These are phyloP conservation scores for Phenganax subtilis DNA, from an alignment of 92 coral and sea anemone genomes.

Conservation along the genomic window DNA sequence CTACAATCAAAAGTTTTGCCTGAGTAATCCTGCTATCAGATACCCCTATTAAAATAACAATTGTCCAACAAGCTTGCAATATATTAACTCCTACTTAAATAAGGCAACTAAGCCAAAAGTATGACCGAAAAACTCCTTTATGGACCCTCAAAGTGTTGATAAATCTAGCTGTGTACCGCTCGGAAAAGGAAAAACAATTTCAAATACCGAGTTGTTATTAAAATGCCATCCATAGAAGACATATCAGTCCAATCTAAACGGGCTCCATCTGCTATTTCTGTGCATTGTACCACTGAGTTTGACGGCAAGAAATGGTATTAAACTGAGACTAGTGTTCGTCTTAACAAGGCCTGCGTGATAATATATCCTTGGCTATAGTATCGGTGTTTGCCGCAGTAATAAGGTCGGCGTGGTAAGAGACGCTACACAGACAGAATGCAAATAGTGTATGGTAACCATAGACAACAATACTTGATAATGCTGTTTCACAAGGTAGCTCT, in stretches of 20 bases:
- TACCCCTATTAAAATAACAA: slow-evolving; percentile 21
- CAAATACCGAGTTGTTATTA: slow-evolving; percentile 11
- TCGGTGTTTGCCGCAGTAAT: background rate
- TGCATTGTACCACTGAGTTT: background rate
- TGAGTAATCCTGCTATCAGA: slow-evolving; percentile 8
- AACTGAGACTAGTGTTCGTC: background rate
- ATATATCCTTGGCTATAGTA: background rate
- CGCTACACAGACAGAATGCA: slow-evolving; percentile 11
- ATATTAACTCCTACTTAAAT: slow-evolving; percentile 13
- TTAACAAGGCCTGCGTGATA: background rate
- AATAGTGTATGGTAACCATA: slow-evolving; percentile 20
- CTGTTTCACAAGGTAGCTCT: slow-evolving; percentile 1
- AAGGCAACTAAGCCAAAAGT: background rate
- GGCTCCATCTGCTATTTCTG: slow-evolving; percentile 26
- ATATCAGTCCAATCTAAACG: background rate
- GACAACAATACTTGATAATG: slow-evolving; percentile 11
- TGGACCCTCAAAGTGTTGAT: slow-evolving; percentile 24
- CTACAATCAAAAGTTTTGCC: background rate
- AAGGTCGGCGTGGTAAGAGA: background rate
- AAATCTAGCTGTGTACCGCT: background rate
- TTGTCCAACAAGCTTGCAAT: slow-evolving; percentile 1
- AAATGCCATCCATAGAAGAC: background rate
- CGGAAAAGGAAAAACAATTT: slow-evolving; percentile 7
- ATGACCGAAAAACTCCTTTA: slow-evolving; percentile 2
- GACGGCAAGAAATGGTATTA: background rate